Base-by-base conservation (phyloP, 2,113 vertebrate species). In the Pao palembangensis region DNA sequence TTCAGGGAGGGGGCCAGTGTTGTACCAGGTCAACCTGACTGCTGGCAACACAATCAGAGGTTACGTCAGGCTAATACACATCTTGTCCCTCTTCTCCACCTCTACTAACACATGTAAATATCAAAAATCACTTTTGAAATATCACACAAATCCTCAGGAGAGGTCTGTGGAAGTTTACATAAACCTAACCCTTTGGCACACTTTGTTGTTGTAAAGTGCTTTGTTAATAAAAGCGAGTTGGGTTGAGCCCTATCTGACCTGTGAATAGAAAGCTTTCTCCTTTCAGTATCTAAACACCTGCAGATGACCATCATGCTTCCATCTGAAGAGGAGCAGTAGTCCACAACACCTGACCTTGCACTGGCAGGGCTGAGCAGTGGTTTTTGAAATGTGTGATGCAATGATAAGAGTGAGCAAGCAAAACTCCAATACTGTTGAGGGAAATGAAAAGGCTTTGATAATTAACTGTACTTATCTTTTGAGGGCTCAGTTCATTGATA, bases 391-490 rank as follows among this genome's bases (percentile, higher is more conserved):
- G 58, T 51, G 54, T 63, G 34, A 44, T 52, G 19, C 21, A 18
- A 67, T 57, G 78, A 81, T 80, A 84, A 80, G 64, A 61, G 58
- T 38, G 2, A 48, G 38, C 31, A 31, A n/a, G 31, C 49, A 44
- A 51, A 61, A 44, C 62, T 34, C 73, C 70, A 55, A 56, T 43
- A 44, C 57, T 20, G 38, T 47, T 3, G 18, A 56, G 56, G 67
- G 56, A 71, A 57, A 59, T 21, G 49, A 50, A 63, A 50, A 23
- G 62, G 49, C 67, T 76, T 73, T 75, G 75, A 82, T 82, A 58
- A 65, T 56, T 44, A 38, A 38, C 34, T 31, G 1, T 21, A 60
- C 67, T 78, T 85, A 80, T 85, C 71, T 2, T 2, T 46, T 53
- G 54, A 0, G 0, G 57, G 54, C 46, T 67, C 67, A 43, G 58